Evolutionary conservation across 2,797 vertebrate species (phyloP), one percentile per base, ranked within the genome.

Genomic region (Hoplostethus mediterraneus): DNA sequence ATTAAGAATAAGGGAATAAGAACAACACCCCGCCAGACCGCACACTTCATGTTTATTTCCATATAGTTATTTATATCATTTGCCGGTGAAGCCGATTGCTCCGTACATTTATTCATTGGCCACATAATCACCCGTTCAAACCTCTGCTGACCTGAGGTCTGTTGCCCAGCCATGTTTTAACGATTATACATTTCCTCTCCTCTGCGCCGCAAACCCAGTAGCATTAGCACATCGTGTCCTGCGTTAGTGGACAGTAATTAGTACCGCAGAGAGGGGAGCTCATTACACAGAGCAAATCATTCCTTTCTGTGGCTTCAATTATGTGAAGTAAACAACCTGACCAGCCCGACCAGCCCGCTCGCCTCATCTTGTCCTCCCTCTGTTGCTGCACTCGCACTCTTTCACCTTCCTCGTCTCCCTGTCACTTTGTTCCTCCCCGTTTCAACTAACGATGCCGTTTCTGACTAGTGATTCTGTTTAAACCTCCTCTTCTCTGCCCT

Each of bases 201-300:
- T 52, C 17, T 56, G 40, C 55, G 73, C 77, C 25, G 64, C 14
- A 10, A 63, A 3, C 52, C 31, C 66, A 38, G 54, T 73, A 68
- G 44, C 75, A 70, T 77, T 61, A 73, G 65, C 70, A 60, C 79
- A 81, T 73, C 42, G 73, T 56, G 62, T 45, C 85, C 69, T 78
- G 76, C 64, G 73, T 82, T 77, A 77, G 75, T 12, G 74, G 81
- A 81, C 79, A 63, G 79, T 87, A 89, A 93, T 92, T 87, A 84
- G 67, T 67, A 48, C 36, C 71, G 60, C 59, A 56, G 67, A 77
- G 79, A 71, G 55, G 67, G 77, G 73, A 75, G 71, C 73, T 87
- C 83, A 76, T 90, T 87, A 83, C 47, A 51, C 61, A 49, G 69
- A 70, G 67, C 5, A 8, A 80, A 16, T 79, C 54, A 72, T 82